Base-by-base conservation (phyloP, 1,140 invertebrate species). In the Melanaphis sacchari region DNA sequence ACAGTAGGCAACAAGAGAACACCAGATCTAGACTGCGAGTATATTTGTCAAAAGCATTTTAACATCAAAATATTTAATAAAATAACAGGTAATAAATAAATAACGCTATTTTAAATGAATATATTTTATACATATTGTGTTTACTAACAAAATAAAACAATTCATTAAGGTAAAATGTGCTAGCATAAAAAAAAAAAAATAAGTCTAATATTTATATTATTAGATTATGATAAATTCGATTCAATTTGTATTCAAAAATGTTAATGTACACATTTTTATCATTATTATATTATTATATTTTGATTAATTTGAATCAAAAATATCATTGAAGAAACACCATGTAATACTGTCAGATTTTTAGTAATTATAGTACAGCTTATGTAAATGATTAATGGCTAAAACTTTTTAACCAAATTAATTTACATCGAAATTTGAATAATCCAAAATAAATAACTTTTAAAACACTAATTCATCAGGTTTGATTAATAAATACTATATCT, bases 401-500 rank as follows among this genome's bases (percentile, higher is more conserved):
- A 89, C 87, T 89, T 89, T 52, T 89, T 52, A 49, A 38, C 31
- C 87, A 36, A 3, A 11, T 52, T 89, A 5, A 38, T 24, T 89
- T 89, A 38, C 4, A 43, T 18, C n/a, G 1, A 46, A 15, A 89
- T 21, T 52, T 11, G 8, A 52, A 52, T 89, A 52, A 52, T 38
- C 46, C n/a, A 21, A 89, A 89, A 88, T 88, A 52, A 89, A 52
- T 49, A 43, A 89, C 46, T 49, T 89, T 89, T 52, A 31, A 89
- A 52, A 89, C 36, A 89, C 46, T 1, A 85, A 52, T 89, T 89
- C 15, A 26, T 89, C 43, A 52, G 36, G 9, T 52, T 31, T 89
- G 43, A 52, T 89, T 52, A 36, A 9, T 52, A 52, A 89, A 52
- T 38, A 38, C 15, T 76, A 87, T 87, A 87, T 2, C 43, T 87